These are phyloP conservation scores for Percopsis omiscomaycus DNA, from an alignment of 2,797 vertebrate species.

Conservation along the genomic window DNA sequence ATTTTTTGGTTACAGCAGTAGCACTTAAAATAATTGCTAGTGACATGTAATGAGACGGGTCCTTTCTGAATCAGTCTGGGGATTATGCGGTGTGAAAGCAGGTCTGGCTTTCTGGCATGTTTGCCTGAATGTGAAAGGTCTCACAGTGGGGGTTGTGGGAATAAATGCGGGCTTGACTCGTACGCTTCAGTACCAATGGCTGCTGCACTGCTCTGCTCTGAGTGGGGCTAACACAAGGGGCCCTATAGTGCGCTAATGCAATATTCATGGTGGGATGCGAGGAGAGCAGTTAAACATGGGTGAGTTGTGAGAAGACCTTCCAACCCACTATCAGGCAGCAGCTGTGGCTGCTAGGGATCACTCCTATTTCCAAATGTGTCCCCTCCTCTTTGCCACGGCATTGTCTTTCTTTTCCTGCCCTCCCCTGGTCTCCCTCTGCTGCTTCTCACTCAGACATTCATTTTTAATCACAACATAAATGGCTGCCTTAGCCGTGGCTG, in stretches of 20 bases:
- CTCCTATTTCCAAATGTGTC: conserved; percentile 43
- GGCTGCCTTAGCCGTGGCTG: conserved; percentile 75
- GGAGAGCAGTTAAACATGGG: conserved; percentile 72
- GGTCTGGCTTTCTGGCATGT: conserved; percentile 39
- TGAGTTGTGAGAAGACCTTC: conserved; percentile 74
- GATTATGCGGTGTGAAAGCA: conserved; percentile 42
- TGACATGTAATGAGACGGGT: conserved; percentile 44
- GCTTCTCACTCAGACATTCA: conserved; percentile 76
- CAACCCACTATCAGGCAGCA: conserved; percentile 71
- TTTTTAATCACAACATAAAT: conserved; percentile 86
- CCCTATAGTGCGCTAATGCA: conserved; percentile 73
- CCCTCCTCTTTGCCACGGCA: conserved; percentile 44
- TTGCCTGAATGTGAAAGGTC: conserved; percentile 31
- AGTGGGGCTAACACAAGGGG: conserved; percentile 67
- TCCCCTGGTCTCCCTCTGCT: conserved; percentile 54
- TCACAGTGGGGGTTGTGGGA: conserved; percentile 23
- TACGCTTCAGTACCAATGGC: conserved; percentile 43
- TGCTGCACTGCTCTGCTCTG: conserved; percentile 50
- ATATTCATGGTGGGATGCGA: conserved; percentile 78
- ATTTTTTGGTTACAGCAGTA: conserved; percentile 12
- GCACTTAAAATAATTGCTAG: conserved; percentile 43
- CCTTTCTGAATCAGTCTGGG: conserved; percentile 36
- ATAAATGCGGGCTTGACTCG: conserved; percentile 33
- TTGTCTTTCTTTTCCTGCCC: conserved; percentile 54
- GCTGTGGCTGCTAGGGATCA: conserved; percentile 63